These are phyloP conservation scores for Epizoanthus illoricatus DNA, from an alignment of 92 coral and sea anemone species.

Conservation along the genomic window DNA sequence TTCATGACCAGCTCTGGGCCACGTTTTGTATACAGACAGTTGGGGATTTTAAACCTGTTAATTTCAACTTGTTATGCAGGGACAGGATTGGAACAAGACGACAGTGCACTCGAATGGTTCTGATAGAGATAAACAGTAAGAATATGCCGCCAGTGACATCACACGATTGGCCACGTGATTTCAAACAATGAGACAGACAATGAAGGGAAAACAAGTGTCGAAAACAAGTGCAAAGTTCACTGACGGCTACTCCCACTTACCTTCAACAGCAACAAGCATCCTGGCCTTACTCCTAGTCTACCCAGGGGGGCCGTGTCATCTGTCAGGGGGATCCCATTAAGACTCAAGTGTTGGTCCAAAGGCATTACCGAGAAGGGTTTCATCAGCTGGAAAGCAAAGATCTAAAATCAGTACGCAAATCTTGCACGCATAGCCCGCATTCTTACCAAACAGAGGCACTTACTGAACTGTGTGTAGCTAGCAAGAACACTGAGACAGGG, in stretches of 20 bases:
- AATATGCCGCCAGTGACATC: not conserved
- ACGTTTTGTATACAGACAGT: too few species aligned
- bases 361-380: conserved; percentile 96
- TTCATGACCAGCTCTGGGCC: too few species aligned
- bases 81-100: too few species aligned
- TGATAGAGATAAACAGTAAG: not conserved
- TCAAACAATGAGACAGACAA: not conserved
- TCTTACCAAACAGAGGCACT: not conserved
- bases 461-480: too few species aligned
- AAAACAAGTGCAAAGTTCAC: not conserved
- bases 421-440: not conserved
- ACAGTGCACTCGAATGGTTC: too few species aligned
- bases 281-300: conserved; percentile 85
- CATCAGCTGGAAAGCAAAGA: conserved; percentile 67
- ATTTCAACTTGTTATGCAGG: too few species aligned
- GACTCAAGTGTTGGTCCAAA: conserved; percentile 90
- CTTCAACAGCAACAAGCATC: conserved; percentile 82
- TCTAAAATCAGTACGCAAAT: not conserved
- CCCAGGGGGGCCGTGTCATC: conserved; percentile 75
- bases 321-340: conserved; percentile 70
- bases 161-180: not conserved
- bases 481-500: not conserved
- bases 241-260: conserved; percentile 32
- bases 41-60: too few species aligned
- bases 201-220: not conserved